A percentile compares a stretch with the other conserved stretches of the same genome.
Conservation (phyloP, 2,888 invertebrate species). For the Drepanosiphum platanoidis region DNA sequence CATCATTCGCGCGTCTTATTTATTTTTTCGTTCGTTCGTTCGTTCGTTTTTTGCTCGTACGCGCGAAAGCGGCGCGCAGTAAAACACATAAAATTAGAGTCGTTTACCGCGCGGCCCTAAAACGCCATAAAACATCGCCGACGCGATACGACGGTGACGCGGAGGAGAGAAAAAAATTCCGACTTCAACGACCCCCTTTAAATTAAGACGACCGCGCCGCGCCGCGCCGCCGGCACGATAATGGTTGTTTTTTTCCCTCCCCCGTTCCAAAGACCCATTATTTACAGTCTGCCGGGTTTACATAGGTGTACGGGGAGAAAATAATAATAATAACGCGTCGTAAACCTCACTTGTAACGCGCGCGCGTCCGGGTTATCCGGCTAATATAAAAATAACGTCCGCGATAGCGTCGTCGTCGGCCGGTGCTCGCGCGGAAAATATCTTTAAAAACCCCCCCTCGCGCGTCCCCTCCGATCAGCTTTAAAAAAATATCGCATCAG, state of each 20-base stretch:
- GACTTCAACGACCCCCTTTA: slow-evolving; percentile 40
- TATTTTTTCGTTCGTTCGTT: not conserved
- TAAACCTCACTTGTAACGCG: slow-evolving; percentile 30
- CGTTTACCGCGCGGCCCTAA: slow-evolving; percentile 39
- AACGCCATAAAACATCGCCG: slow-evolving; percentile 31
- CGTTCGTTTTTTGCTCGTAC: not conserved
- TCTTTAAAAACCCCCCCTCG: too few species aligned
- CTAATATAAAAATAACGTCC: slow-evolving; percentile 6
- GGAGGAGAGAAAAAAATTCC: not conserved
- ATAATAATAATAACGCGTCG: slow-evolving; percentile 37
- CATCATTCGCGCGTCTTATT: slow-evolving; percentile 30
- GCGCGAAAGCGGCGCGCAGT: not conserved
- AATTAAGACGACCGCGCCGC: slow-evolving; percentile 39
- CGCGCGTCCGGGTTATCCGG: not conserved
- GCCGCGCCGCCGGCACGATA: not conserved
- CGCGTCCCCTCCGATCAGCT: too few species aligned
- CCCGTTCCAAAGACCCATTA: not conserved
- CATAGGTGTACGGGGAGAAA: not conserved
- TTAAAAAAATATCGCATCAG: not conserved
- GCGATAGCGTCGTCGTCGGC: not conserved
- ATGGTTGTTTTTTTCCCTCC: slow-evolving; percentile 10
- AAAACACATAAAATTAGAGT: slow-evolving; percentile 34
- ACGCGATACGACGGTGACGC: too few species aligned
- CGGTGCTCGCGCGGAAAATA: not conserved
- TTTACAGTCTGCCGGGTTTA: slow-evolving; percentile 43